Conservation (phyloP, 2,888 invertebrate species). For the Eilema caniola region DNA sequence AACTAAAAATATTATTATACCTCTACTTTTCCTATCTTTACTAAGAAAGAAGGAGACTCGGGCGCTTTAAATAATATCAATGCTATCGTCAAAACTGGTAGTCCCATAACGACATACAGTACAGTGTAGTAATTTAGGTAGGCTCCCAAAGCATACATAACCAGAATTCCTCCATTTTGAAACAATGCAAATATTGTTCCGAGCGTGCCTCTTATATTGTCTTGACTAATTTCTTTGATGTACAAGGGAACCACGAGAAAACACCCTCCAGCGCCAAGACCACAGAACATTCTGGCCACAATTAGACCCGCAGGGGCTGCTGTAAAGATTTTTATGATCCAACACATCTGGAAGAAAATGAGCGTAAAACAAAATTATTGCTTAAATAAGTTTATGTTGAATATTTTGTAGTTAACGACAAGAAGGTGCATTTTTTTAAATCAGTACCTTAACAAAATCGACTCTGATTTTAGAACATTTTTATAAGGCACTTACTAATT, state of each 20-base stretch:
- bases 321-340: constrained; percentile 56
- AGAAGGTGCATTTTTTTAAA: no score
- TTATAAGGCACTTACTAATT: constrained; percentile 65
- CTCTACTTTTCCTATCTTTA: constrained; percentile 63
- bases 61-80: constrained; percentile 63
- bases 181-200: constrained; percentile 57
- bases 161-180: constrained; percentile 64
- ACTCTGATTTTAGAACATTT: background rate
- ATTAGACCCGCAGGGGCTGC: constrained; percentile 53
- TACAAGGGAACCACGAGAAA: constrained; percentile 68
- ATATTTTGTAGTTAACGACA: no score
- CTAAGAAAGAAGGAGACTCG: constrained; percentile 71
- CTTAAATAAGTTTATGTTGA: no score
- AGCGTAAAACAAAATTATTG: background rate
- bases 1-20: constrained; percentile 45
- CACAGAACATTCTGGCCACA: constrained; percentile 56
- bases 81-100: constrained; percentile 57
- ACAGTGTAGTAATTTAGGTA: constrained; percentile 65
- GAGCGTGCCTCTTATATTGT: constrained; percentile 63
- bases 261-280: constrained; percentile 62
- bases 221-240: constrained; percentile 69
- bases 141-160: constrained; percentile 65
- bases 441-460: background rate
- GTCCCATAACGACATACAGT: constrained; percentile 54
- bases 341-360: constrained; percentile 47